Conservation (phyloP, 2,888 invertebrate genomes). For the Anthoptus insignis region DNA sequence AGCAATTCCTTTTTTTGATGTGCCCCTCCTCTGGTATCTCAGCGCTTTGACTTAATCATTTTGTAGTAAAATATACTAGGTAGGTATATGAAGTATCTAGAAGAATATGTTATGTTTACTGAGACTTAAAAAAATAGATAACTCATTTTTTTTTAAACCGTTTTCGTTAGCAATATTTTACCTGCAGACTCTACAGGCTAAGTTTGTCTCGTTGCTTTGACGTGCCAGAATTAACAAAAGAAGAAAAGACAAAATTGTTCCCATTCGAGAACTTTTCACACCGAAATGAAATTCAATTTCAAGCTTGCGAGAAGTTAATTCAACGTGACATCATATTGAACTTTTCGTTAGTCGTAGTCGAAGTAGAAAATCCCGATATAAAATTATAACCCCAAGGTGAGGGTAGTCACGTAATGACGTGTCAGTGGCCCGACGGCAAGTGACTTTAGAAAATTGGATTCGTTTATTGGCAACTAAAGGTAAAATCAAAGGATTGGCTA, state of each 20-base stretch:
- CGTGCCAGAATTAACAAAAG: background rate
- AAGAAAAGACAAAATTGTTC: background rate
- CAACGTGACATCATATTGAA: slow-evolving; percentile 17
- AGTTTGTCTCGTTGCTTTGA: background rate
- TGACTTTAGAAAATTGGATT: slow-evolving; percentile 69
- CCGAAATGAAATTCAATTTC: slow-evolving; percentile 8
- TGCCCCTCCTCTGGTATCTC: too few species aligned
- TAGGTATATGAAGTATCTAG: too few species aligned
- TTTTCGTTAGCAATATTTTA: too few species aligned
- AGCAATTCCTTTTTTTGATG: too few species aligned
- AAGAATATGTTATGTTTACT: too few species aligned
- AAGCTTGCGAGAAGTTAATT: slow-evolving; percentile 11
- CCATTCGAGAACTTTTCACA: background rate
- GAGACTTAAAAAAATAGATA: too few species aligned
- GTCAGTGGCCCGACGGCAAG: slow-evolving; percentile 68
- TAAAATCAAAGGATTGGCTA: slow-evolving; percentile 53
- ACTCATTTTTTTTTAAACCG: too few species aligned
- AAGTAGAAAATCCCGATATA: slow-evolving; percentile 48
- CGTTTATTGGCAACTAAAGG: slow-evolving; percentile 67
- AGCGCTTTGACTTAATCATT: too few species aligned
- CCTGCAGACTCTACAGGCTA: background rate
- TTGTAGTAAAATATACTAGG: too few species aligned
- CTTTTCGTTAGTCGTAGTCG: background rate
- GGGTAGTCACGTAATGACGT: slow-evolving; percentile 77
- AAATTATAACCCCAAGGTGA: slow-evolving; percentile 66